Evolutionary conservation across 1,140 invertebrate genomes (phyloP).

Genomic region (Drosophila nikananu): DNA sequence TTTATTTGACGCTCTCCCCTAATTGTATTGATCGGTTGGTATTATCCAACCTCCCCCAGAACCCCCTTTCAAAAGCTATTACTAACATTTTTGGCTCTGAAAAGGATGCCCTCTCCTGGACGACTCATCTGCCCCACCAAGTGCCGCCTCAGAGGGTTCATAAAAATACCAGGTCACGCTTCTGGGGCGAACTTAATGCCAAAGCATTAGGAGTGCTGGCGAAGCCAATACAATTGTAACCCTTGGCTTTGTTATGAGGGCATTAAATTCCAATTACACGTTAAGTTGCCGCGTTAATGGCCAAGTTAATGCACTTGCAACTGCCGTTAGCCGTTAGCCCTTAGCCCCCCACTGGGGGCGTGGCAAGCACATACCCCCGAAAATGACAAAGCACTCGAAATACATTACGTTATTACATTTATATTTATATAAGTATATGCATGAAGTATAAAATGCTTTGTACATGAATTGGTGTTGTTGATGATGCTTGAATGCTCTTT

Average conservation of each 20-base stretch:
- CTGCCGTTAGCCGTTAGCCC: slow-evolving; percentile 24
- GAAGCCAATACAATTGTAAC: slow-evolving; percentile 58
- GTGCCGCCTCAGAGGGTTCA: slow-evolving; percentile 24
- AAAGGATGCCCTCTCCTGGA: slow-evolving; percentile 13
- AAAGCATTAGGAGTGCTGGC: slow-evolving; percentile 26
- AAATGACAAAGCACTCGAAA: slow-evolving; percentile 51
- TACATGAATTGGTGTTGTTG: slow-evolving; percentile 51
- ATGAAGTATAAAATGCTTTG: slow-evolving; percentile 53
- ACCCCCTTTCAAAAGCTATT: slow-evolving; percentile 3
- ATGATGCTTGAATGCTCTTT: slow-evolving; percentile 23
- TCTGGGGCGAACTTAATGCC: slow-evolving; percentile 40
- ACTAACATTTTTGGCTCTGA: slow-evolving; percentile 4
- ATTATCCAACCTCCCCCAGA: too few species aligned
- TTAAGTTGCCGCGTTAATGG: slow-evolving; percentile 71
- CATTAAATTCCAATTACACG: slow-evolving; percentile 81
- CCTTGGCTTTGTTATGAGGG: slow-evolving; percentile 59
- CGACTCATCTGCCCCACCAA: not conserved
- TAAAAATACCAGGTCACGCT: slow-evolving; percentile 51
- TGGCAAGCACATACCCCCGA: slow-evolving; percentile 4
- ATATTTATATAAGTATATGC: slow-evolving; percentile 45
- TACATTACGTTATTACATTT: slow-evolving; percentile 64
- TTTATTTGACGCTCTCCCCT: not conserved
- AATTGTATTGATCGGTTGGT: not conserved
- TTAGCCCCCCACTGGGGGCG: slow-evolving; percentile 41
- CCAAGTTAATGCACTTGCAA: slow-evolving; percentile 71